Evolutionary conservation across 2,797 vertebrate species (phyloP).

Genomic region (Micrastur ruficollis): DNA sequence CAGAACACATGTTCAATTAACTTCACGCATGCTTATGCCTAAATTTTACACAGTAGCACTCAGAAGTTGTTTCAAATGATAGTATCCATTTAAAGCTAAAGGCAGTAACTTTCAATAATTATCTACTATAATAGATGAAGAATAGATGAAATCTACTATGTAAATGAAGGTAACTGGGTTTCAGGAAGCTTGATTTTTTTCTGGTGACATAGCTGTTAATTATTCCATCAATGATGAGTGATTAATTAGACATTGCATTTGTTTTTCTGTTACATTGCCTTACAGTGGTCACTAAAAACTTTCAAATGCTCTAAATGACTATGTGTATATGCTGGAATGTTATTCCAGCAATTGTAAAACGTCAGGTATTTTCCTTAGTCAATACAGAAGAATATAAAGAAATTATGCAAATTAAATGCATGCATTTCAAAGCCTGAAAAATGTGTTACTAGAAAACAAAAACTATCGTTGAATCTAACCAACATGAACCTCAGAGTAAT

Average conservation of each 20-base stretch:
- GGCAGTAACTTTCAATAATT: not conserved
- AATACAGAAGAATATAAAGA: not conserved
- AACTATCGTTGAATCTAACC: not conserved
- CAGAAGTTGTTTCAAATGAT: not conserved
- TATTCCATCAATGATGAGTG: not conserved
- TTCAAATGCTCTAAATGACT: not conserved
- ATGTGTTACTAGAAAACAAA: not conserved
- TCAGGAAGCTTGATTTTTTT: not conserved
- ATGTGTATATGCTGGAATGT: not conserved
- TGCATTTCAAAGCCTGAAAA: not conserved
- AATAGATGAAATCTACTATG: not conserved
- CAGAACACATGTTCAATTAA: not conserved
- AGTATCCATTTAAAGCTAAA: not conserved
- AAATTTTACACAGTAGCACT: not conserved
- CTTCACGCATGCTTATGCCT: not conserved
- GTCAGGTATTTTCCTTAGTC: not conserved
- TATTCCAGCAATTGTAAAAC: not conserved
- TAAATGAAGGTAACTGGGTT: not conserved
- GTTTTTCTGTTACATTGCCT: not conserved
- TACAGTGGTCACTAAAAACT: not conserved
- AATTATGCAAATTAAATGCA: not conserved
- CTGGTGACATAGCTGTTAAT: not conserved
- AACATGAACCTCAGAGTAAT: not conserved
- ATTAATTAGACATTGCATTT: not conserved
- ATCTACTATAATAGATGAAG: not conserved